Conservation (phyloP, 2,113 vertebrate species). For the Bubo blakistoni region DNA sequence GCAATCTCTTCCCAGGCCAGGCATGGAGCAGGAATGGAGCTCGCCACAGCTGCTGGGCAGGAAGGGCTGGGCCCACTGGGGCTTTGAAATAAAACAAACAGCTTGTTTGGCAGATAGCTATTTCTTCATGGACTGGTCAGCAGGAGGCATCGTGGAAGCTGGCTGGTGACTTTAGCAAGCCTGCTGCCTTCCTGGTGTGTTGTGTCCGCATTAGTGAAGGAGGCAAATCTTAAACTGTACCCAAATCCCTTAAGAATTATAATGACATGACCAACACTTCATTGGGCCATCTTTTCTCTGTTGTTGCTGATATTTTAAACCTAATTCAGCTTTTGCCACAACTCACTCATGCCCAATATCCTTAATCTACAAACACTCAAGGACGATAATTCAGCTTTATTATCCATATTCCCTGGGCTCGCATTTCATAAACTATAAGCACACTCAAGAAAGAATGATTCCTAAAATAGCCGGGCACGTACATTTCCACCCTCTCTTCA, state of each 20-base stretch:
- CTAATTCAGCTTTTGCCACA: not conserved
- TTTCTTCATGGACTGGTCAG: not conserved
- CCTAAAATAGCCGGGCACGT: constrained; percentile 24
- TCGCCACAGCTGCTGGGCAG: not conserved
- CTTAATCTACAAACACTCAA: constrained; percentile 12
- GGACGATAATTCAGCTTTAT: constrained; percentile 18
- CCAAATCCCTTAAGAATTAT: not conserved
- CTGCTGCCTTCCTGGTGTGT: not conserved
- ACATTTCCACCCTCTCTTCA: not conserved
- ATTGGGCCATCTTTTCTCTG: not conserved
- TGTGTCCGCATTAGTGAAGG: not conserved
- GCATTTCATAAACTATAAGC: not conserved
- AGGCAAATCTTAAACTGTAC: not conserved
- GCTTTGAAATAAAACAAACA: constrained; percentile 28
- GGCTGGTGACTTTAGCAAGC: not conserved
- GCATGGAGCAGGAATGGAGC: not conserved
- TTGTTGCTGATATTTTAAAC: not conserved
- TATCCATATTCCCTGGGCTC: not conserved
- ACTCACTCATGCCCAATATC: not conserved
- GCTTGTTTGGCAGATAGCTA: not conserved
- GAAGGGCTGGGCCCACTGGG: constrained; percentile 18
- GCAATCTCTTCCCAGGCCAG: not conserved
- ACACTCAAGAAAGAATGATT: not conserved
- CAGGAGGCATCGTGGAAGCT: not conserved
- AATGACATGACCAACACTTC: accelerated